These are phyloP conservation scores for Antheraea yamamai DNA, from an alignment of 2,888 invertebrate genomes.

Conservation along the genomic window DNA sequence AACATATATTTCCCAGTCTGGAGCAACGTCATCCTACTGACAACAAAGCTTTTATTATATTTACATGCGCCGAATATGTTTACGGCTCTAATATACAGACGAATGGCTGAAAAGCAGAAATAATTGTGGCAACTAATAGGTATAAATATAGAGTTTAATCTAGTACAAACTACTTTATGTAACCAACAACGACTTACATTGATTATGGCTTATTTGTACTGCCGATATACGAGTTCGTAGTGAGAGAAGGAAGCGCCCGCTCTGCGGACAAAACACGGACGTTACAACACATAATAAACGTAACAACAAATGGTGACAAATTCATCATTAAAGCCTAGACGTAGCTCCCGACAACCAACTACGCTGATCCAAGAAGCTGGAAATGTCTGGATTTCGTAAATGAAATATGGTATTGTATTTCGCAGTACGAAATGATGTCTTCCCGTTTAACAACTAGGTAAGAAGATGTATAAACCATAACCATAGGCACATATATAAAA, in stretches of 20 bases:
- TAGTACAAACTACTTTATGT: background rate
- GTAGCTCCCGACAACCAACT: background rate
- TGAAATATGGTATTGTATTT: background rate
- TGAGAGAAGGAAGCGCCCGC: conserved; percentile 6
- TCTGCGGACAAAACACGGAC: conserved; percentile 17
- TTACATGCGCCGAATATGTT: background rate
- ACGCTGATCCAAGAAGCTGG: background rate
- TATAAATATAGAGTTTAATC: background rate
- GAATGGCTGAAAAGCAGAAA: background rate
- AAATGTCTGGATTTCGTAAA: background rate
- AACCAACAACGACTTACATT: conserved; percentile 1
- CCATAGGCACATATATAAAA: background rate
- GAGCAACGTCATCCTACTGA: background rate
- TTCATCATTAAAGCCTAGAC: background rate
- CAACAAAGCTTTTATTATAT: background rate
- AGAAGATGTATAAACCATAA: background rate
- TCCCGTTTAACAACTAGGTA: background rate
- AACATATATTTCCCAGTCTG: background rate
- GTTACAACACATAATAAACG: conserved; percentile 12
- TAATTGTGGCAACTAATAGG: background rate
- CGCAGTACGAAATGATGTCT: background rate
- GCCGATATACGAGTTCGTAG: background rate
- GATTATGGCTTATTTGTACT: background rate
- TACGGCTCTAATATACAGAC: background rate
- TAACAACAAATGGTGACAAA: background rate